Conservation (phyloP, 2,797 vertebrate species). For the Sardinella longiceps region DNA sequence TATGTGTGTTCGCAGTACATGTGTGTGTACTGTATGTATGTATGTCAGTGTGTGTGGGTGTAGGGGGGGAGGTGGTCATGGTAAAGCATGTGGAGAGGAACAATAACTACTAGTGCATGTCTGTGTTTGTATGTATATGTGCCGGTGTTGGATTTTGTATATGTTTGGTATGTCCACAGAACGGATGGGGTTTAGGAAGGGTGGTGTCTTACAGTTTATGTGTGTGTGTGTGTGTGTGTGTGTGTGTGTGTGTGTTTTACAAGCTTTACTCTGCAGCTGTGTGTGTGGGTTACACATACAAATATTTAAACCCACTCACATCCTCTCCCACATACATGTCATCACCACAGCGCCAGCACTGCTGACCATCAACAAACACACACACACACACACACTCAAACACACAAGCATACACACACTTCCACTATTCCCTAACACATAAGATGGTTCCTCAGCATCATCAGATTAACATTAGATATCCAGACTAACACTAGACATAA, state of each 20-base stretch:
- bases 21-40: not conserved
- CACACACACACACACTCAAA: not conserved
- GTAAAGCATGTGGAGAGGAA: not conserved
- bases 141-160: slow-evolving; percentile 55
- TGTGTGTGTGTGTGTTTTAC: slow-evolving; percentile 16
- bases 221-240: not conserved
- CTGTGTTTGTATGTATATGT: slow-evolving; percentile 43
- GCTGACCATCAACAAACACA: not conserved
- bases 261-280: slow-evolving; percentile 70
- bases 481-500: not conserved
- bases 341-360: slow-evolving; percentile 50
- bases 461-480: not conserved
- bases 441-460: not conserved
- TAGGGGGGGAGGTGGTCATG: not conserved
- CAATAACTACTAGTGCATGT: not conserved
- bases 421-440: not conserved
- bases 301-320: slow-evolving; percentile 60
- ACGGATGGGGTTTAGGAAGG: slow-evolving; percentile 68
- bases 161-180: slow-evolving; percentile 66
- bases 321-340: slow-evolving; percentile 52
- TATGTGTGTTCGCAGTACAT: slow-evolving; percentile 31
- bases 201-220: slow-evolving; percentile 46
- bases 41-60: slow-evolving; percentile 43
- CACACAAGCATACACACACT: not conserved
- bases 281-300: slow-evolving; percentile 61